Conservation (phyloP, 1,140 invertebrate species). For the Anagrus nilaparvatae region DNA sequence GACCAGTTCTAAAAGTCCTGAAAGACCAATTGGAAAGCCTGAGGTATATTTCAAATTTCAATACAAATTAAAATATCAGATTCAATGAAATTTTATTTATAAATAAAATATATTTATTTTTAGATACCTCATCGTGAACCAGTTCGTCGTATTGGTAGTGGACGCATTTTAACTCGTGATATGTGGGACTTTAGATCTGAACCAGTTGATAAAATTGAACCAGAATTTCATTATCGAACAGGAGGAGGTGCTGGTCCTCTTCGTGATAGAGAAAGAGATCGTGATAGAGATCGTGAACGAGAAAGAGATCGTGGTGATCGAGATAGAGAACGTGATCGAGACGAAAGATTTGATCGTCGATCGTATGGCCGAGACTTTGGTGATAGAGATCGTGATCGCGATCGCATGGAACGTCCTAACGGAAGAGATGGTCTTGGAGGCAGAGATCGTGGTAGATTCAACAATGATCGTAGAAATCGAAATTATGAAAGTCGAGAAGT, state of each 20-base stretch:
- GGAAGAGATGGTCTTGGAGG: too few relatives aligned
- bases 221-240: constrained; percentile 34
- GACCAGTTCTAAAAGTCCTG: constrained; percentile 35
- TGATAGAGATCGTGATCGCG: constrained; percentile 25
- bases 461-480: constrained; percentile 39
- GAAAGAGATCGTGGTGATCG: constrained; percentile 23
- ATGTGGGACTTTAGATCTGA: constrained; percentile 45
- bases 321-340: constrained; percentile 25
- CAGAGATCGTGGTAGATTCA: constrained; percentile 34
- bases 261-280: constrained; percentile 33
- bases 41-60: constrained; percentile 25
- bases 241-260: constrained; percentile 19
- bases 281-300: constrained; percentile 10
- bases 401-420: too few relatives aligned
- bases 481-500: too few relatives aligned
- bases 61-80: not conserved
- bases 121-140: constrained; percentile 40
- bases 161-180: constrained; percentile 61
- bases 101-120: constrained; percentile 3
- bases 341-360: constrained; percentile 40
- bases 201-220: constrained; percentile 40
- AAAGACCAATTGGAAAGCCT: constrained; percentile 43
- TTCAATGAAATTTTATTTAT: constrained; percentile 1
- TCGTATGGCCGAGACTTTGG: constrained; percentile 46
- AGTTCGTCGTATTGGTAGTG: constrained; percentile 63